These are phyloP conservation scores for Pipistrellus kuhlii DNA, from an alignment of 2,797 vertebrate species.

Conservation along the genomic window DNA sequence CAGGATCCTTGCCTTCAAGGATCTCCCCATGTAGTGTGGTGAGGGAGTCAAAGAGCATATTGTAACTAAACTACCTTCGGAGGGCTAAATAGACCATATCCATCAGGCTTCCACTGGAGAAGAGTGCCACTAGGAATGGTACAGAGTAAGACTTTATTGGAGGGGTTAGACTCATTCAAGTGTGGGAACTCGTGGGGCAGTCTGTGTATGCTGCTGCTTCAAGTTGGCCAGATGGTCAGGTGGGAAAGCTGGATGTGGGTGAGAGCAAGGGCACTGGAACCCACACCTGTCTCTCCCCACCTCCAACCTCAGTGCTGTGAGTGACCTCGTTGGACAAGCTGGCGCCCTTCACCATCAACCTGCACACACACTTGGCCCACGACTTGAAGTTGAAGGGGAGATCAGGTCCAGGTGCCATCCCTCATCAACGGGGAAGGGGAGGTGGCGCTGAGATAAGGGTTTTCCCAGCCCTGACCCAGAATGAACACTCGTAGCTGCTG, in stretches of 20 bases:
- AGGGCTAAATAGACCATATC: not conserved
- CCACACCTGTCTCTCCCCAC: accelerated
- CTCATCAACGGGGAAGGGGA: not conserved
- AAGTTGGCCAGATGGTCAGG: not conserved
- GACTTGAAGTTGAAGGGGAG: not conserved
- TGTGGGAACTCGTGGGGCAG: accelerated
- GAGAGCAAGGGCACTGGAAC: not conserved
- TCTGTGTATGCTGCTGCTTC: not conserved
- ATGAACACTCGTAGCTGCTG: not conserved
- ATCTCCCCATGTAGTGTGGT: not conserved
- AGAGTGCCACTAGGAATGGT: not conserved
- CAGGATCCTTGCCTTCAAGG: not conserved
- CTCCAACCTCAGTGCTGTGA: not conserved
- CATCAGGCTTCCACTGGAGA: not conserved
- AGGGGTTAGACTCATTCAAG: not conserved
- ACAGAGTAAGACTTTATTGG: not conserved
- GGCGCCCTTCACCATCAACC: not conserved
- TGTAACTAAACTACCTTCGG: not conserved
- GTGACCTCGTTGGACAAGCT: not conserved
- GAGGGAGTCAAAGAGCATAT: accelerated
- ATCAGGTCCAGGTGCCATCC: not conserved
- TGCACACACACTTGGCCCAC: accelerated
- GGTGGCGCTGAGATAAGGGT: too few species aligned
- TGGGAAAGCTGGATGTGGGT: not conserved
- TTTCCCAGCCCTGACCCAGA: accelerated